Percentiles rank a stretch among this genome's conserved stretches.
Evolutionary conservation across 1,140 invertebrate species (phyloP).

Genomic region (Leptopilina boulardi): DNA sequence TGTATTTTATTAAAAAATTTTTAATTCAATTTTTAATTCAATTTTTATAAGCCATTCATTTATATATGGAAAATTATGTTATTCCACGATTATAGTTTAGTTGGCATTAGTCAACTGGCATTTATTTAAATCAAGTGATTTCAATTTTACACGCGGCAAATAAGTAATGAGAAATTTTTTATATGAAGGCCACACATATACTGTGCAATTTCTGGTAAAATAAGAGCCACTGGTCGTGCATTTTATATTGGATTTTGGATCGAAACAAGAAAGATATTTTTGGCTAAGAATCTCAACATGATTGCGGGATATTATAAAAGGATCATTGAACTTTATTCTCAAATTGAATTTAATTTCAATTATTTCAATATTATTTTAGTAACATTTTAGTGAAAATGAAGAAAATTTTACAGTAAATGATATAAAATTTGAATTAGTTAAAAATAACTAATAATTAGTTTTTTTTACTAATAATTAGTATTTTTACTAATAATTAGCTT

Average conservation of each 20-base stretch:
- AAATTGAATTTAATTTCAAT: neutral
- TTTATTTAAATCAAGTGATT: neutral
- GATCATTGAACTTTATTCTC: neutral
- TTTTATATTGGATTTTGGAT: neutral
- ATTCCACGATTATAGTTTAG: no score
- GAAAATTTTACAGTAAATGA: neutral
- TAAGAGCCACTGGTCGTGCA: neutral
- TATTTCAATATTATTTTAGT: neutral
- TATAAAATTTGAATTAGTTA: no score
- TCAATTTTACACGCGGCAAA: neutral
- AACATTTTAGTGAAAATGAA: no score
- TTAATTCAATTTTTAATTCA: no score
- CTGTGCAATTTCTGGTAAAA: neutral
- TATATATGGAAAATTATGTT: no score
- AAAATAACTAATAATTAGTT: no score
- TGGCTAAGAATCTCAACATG: neutral
- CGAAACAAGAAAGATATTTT: neutral
- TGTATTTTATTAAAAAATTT: no score
- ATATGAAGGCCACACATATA: conserved; percentile 2
- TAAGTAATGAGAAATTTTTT: neutral
- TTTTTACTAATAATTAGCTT: no score
- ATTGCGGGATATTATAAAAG: neutral
- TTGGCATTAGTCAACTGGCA: neutral
- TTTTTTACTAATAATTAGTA: no score
- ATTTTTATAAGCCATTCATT: no score